Base-by-base conservation (phyloP, 2,888 invertebrate species). In the Drosophila tripunctata region DNA sequence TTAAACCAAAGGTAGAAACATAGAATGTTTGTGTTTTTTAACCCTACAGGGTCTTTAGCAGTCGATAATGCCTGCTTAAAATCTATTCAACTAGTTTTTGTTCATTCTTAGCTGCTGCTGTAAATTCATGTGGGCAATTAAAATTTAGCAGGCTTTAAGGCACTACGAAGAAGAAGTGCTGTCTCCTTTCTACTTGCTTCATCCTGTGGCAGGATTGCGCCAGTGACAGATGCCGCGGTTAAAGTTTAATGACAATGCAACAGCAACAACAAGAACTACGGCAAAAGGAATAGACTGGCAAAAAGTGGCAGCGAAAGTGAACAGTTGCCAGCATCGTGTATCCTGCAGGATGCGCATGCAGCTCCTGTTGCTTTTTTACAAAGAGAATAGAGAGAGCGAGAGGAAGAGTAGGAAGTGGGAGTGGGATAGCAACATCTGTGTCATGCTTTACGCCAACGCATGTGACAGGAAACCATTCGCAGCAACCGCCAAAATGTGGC, bases 401-500 rank as follows among this genome's bases (percentile, higher is more conserved):
- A 0, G 14, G 6, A 6, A 14, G 2, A 12, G 4, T 5, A 33
- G 36, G 17, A 35, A 4, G 43, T 14, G 22, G 1, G 8, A 0
- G 12, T 8, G 38, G 3, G 6, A 15, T 5, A 40, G 44, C 12
- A 63, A 57, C 72, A 56, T 66, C 67, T 67, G 75, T 58, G 74
- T 67, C 44, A 36, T 38, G 17, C 60, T 62, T 63, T 78, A 71
- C 71, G 81, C 69, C 81, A 78, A 76, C 69, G 75, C 78, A 78
- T 78, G 69, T 76, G 73, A 75, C 86, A 83, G 83, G 83, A 83
- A 83, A 82, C 80, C 78, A 73, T 76, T 81, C 81, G 64, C 85
- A 61, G 75, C 67, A 68, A 85, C 83, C 86, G 83, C 83, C 86
- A 75, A 83, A 83, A 85, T 85, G 83, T 72, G 83, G 86, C 83